phyloP scores from a whole-genome alignment of 2,797 vertebrate genomes.

The Phyllotis vaccarum region DNA sequence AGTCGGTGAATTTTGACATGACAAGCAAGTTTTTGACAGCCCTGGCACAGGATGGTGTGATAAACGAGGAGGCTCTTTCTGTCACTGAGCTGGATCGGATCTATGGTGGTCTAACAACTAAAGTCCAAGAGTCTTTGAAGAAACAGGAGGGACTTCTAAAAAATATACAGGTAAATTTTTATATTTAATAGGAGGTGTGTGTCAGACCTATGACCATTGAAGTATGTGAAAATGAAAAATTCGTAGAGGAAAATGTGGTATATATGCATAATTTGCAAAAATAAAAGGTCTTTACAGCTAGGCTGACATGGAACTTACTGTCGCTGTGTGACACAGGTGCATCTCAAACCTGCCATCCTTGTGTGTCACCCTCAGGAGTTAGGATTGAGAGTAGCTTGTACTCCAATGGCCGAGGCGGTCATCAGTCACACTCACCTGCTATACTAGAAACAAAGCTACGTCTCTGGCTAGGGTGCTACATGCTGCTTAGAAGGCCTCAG shows the following conservation, averaged over 20 bases:
- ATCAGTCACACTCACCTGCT: neutral
- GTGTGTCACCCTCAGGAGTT: neutral
- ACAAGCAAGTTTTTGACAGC: constrained; percentile 94
- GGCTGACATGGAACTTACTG: neutral
- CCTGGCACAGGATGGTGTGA: constrained; percentile 94
- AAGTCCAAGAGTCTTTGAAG: constrained; percentile 93
- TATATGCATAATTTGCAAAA: neutral
- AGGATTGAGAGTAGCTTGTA: neutral
- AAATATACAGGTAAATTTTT: constrained; percentile 92
- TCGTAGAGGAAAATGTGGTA: neutral
- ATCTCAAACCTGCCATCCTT: neutral
- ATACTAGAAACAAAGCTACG: neutral
- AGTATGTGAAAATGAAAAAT: neutral
- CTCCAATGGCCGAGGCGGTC: too few relatives aligned
- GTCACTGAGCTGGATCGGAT: constrained; percentile 93
- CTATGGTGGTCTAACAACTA: constrained; percentile 93
- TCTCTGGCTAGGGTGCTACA: neutral
- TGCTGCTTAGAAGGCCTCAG: neutral
- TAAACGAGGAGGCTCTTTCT: constrained; percentile 96
- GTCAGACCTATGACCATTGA: neutral
- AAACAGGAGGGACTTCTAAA: constrained; percentile 95
- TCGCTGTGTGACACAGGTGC: neutral
- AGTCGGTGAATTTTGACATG: constrained; percentile 97
- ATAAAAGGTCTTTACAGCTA: neutral
- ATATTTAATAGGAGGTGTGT: neutral